Percentiles rank a stretch among this genome's conserved stretches.
phyloP scores from a whole-genome alignment of 2,113 vertebrate species.

The Prinia subflava region DNA sequence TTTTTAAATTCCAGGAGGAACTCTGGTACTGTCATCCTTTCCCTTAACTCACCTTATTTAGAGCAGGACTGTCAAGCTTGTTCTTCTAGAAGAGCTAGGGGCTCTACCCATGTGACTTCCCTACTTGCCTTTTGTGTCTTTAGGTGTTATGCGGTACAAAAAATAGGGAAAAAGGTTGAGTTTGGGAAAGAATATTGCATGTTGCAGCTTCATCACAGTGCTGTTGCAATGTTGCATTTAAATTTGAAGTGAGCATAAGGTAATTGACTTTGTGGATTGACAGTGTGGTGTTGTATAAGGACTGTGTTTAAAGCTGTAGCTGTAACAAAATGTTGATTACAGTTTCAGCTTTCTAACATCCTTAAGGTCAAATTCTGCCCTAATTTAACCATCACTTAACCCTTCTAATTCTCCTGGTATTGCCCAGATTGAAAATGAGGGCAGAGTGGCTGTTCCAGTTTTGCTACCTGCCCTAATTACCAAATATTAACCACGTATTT shows the following conservation, averaged over 20 bases:
- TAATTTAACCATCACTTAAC: slow-evolving; percentile 1
- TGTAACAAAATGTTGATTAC: neutral
- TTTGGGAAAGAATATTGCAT: neutral
- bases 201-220: neutral
- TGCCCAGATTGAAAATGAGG: neutral
- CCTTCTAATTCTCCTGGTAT: neutral
- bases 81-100: neutral
- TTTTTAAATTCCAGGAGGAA: neutral
- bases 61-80: neutral
- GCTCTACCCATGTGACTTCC: neutral
- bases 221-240: neutral
- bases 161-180: neutral
- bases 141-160: neutral
- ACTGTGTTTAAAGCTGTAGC: neutral
- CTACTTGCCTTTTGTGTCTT: neutral
- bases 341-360: slow-evolving; percentile 25
- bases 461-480: slow-evolving; percentile 1
- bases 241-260: neutral
- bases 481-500: neutral
- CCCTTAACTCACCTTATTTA: neutral
- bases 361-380: neutral
- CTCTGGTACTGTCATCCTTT: neutral
- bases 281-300: neutral
- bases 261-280: neutral
- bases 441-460: slow-evolving; percentile 15